Evolutionary conservation across 2,888 invertebrate species (phyloP).

Genomic region (Andrena minutula): DNA sequence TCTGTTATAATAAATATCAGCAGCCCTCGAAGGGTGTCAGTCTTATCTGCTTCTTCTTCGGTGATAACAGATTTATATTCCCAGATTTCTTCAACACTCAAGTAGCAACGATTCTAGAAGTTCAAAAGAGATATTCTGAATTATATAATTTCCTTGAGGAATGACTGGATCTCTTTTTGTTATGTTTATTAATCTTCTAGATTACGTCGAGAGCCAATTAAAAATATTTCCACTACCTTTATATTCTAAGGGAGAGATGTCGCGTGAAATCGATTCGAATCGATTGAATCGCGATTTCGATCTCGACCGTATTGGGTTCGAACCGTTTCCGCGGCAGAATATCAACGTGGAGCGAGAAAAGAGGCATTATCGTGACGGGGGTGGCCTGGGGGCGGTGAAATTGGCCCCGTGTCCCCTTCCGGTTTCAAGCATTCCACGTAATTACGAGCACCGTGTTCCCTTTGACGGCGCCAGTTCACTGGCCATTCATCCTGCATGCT

Average conservation of each 20-base stretch:
- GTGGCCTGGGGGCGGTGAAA: constrained; percentile 44
- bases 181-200: not conserved
- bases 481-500: constrained; percentile 57
- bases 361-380: constrained; percentile 10
- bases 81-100: no score
- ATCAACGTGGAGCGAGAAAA: constrained; percentile 8
- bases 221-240: not conserved
- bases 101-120: no score
- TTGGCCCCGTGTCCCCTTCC: constrained; percentile 59
- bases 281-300: constrained; percentile 15
- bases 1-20: not conserved
- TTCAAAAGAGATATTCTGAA: no score
- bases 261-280: constrained; percentile 21
- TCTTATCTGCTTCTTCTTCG: no score
- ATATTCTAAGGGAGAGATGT: not conserved
- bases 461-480: constrained; percentile 44
- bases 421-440: constrained; percentile 61
- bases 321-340: constrained; percentile 13
- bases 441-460: constrained; percentile 59
- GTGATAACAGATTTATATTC: no score
- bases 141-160: not conserved
- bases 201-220: not conserved
- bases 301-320: not conserved
- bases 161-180: not conserved
- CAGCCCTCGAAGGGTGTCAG: no score